phyloP scores from a whole-genome alignment of 2,797 vertebrate species.

The Bucorvus abyssinicus region DNA sequence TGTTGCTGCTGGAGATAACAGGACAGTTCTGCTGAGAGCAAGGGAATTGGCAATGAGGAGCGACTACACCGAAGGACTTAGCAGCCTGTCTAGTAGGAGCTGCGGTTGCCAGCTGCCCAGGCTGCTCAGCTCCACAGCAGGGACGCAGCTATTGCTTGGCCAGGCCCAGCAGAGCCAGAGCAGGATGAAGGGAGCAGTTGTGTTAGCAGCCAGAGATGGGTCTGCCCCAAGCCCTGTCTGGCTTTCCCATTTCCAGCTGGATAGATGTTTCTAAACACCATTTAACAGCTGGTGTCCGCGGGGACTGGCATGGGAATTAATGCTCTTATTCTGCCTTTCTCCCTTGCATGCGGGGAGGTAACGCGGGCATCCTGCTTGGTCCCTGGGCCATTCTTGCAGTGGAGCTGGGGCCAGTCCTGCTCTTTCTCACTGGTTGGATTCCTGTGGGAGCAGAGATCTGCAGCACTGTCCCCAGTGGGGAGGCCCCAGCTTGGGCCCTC shows the following conservation, averaged over 20 bases:
- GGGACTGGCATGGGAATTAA: background rate
- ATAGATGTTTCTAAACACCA: background rate
- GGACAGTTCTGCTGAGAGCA: background rate
- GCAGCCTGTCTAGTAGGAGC: background rate
- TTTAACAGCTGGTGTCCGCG: slow-evolving; percentile 12
- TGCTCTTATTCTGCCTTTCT: background rate
- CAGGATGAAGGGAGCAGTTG: background rate
- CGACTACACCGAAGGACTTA: background rate
- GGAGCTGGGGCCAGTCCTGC: background rate
- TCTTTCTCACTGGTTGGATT: rapidly evolving
- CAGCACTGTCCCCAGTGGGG: rapidly evolving
- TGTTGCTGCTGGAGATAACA: background rate
- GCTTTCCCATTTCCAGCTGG: background rate
- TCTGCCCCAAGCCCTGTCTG: background rate
- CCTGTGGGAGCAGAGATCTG: background rate
- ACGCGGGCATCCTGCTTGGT: background rate
- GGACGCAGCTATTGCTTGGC: background rate
- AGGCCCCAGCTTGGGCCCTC: background rate
- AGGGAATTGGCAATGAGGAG: background rate
- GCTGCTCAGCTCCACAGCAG: background rate
- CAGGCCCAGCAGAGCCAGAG: background rate
- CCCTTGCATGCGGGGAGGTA: rapidly evolving
- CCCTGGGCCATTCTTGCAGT: rapidly evolving
- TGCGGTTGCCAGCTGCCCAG: background rate
- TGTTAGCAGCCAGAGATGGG: background rate